These are phyloP conservation scores for Thunnus albacares DNA, from an alignment of 2,797 vertebrate species.

Conservation along the genomic window DNA sequence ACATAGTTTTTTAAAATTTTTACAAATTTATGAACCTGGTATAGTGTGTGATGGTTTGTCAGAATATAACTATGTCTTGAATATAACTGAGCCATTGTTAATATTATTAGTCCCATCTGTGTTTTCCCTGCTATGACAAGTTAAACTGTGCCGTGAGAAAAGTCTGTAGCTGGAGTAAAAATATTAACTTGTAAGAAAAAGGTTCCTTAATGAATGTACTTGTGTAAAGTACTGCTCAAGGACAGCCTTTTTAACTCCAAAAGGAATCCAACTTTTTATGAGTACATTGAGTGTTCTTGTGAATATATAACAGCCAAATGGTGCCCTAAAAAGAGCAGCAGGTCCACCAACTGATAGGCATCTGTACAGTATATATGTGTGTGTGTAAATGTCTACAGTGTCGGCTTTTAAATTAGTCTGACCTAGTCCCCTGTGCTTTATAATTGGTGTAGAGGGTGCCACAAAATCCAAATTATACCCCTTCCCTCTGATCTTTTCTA, in stretches of 20 bases:
- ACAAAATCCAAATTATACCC: slow-evolving; percentile 34
- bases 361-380: not conserved
- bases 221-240: not conserved
- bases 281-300: not conserved
- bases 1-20: no score
- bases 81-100: no score
- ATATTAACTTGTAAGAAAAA: not conserved
- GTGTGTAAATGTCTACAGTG: not conserved
- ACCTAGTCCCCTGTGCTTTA: slow-evolving; percentile 6
- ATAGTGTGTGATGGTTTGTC: no score
- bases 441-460: slow-evolving; percentile 14
- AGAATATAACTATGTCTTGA: no score
- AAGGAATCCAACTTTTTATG: no score
- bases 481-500: slow-evolving; percentile 36
- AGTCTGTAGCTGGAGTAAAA: not conserved
- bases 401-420: slow-evolving; percentile 22
- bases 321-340: not conserved
- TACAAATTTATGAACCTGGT: no score
- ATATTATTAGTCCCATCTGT: no score
- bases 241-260: not conserved
- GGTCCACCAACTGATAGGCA: not conserved
- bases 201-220: not conserved
- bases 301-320: not conserved
- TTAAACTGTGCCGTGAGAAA: no score
- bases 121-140: no score